A percentile compares a stretch with the other conserved stretches of the same genome.
These are phyloP conservation scores for Hypomesus transpacificus DNA, from an alignment of 2,113 vertebrate genomes.

Conservation along the genomic window DNA sequence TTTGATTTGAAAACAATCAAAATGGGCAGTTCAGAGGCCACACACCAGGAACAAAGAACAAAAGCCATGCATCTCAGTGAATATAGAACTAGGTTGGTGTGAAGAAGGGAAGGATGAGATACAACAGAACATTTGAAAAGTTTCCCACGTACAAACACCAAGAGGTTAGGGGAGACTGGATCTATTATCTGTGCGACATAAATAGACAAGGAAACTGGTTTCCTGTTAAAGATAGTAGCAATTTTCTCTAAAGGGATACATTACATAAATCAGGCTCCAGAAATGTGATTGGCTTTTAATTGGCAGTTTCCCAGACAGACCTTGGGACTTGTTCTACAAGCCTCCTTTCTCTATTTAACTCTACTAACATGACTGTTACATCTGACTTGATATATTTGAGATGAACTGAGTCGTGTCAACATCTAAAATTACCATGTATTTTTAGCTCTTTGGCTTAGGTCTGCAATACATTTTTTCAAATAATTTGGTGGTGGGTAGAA, in stretches of 20 bases:
- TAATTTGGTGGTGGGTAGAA: background rate
- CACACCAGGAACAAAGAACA: constrained; percentile 20
- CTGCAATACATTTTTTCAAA: background rate
- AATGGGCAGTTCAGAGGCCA: constrained; percentile 36
- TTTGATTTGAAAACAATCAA: constrained; percentile 59
- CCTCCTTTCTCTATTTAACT: constrained; percentile 27
- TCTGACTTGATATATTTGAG: background rate
- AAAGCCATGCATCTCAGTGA: constrained; percentile 64
- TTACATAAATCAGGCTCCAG: background rate
- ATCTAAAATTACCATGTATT: too few species aligned
- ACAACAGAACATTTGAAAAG: constrained; percentile 1
- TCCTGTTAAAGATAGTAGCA: constrained; percentile 1
- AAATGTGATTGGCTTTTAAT: constrained; percentile 1
- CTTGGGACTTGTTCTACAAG: constrained; percentile 44
- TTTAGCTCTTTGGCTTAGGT: too few species aligned
- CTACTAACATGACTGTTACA: constrained; percentile 1
- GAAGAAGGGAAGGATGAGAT: background rate
- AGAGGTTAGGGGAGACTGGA: constrained; percentile 18
- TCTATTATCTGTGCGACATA: constrained; percentile 27
- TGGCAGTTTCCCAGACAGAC: constrained; percentile 10
- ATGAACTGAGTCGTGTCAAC: background rate
- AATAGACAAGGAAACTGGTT: background rate
- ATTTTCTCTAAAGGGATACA: background rate
- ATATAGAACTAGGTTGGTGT: constrained; percentile 34
- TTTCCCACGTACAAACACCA: constrained; percentile 8